Conservation (phyloP, 2,797 vertebrate species). For the Sphenopsis melanotis region DNA sequence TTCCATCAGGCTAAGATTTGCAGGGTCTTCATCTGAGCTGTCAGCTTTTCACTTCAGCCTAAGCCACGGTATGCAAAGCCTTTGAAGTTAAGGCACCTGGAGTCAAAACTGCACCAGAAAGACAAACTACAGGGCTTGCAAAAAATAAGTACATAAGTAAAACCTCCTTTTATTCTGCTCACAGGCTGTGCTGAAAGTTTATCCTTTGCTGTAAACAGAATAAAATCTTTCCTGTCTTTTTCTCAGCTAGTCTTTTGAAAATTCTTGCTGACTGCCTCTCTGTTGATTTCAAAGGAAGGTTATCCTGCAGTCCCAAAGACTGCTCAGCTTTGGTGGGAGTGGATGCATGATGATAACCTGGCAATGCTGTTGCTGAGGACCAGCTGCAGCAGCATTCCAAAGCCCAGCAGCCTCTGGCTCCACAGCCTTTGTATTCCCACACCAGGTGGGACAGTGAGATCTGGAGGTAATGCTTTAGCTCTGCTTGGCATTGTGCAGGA, state of each 20-base stretch:
- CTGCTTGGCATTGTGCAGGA: background rate
- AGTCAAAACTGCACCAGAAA: background rate
- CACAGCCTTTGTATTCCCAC: background rate
- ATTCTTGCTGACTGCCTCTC: background rate
- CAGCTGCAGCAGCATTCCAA: background rate
- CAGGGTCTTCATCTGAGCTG: background rate
- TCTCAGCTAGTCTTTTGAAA: background rate
- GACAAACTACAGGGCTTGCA: background rate
- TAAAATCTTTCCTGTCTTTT: background rate
- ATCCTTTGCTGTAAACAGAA: background rate
- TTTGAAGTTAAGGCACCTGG: background rate
- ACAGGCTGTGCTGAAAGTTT: background rate
- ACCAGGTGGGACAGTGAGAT: background rate
- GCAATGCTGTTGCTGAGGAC: background rate
- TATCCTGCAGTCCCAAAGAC: background rate
- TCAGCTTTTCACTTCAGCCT: slow-evolving; percentile 7
- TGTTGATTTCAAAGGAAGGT: background rate
- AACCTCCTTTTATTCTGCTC: background rate
- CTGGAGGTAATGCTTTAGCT: background rate
- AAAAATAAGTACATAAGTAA: background rate
- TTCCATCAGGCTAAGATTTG: background rate
- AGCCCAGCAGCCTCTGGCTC: background rate
- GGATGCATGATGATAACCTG: background rate
- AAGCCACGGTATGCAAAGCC: background rate
- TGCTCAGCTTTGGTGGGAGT: background rate